Base-by-base conservation (phyloP, 2,888 invertebrate species). In the Taenaris catops region DNA sequence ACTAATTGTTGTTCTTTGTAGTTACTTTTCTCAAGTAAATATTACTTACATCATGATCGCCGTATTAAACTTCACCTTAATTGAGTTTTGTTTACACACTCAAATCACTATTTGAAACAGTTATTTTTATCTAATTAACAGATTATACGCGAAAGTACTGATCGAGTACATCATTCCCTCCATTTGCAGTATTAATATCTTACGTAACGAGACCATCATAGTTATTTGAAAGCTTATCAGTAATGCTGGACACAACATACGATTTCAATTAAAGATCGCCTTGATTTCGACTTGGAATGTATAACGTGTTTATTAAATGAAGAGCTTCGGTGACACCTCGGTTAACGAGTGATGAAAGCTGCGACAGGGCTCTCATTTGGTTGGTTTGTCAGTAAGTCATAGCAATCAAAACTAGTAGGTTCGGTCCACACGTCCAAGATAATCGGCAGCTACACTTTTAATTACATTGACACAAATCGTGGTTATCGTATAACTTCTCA, bases 401-500 rank as follows among this genome's bases (percentile, higher is more conserved):
- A 63, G 69, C 66, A 72, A 73, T 78, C 74, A 67, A 71, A 76
- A 72, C 76, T 72, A 70, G 75, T 70, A 70, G 65, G 66, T 68
- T 64, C 62, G 51, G 48, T 54, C 54, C 50, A 66, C 71, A 67
- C 66, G 71, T 64, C 70, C 55, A 51, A 67, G 63, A 70, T 81
- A 79, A 84, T 86, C 86, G 75, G 72, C 80, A 80, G 81, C 79
- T 58, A 81, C 72, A 78, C 74, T 78, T 86, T 86, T 86, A 86
- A 86, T 86, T 86, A 86, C 81, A 69, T 58, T 80, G 86, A 84
- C 86, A 84, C 86, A 83, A 83, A 80, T 84, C 79, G 72, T 73
- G 65, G 76, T 81, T 86, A 86, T 86, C 86, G 71, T 63, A 54
- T 50, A 66, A 71, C 76, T 83, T 86, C 86, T 86, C 86, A 86